Conservation (phyloP, 1,140 invertebrate genomes). For the Hylaeus anthracinus region DNA sequence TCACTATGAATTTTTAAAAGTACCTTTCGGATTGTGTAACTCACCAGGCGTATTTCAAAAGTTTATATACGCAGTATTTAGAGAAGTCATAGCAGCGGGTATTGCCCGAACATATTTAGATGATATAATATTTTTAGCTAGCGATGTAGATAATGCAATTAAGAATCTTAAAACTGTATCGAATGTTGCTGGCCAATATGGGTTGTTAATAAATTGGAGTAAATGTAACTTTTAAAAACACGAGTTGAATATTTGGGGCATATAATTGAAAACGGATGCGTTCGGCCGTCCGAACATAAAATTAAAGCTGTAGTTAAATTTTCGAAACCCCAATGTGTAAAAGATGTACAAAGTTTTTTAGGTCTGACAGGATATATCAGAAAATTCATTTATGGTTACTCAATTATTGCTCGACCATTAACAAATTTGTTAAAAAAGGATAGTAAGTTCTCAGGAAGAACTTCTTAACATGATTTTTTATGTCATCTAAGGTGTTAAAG, state of each 20-base stretch:
- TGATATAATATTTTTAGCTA: constrained; percentile 32
- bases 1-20: too few species aligned
- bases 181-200: background rate
- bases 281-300: constrained; percentile 10
- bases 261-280: constrained; percentile 10
- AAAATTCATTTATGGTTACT: background rate
- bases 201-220: constrained; percentile 33
- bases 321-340: background rate
- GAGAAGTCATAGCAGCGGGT: background rate
- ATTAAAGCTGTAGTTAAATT: constrained; percentile 11
- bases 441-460: background rate
- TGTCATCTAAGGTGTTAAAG: background rate
- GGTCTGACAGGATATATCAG: constrained; percentile 20
- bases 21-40: background rate
- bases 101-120: constrained; percentile 35
- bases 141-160: background rate
- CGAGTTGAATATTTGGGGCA: constrained; percentile 26
- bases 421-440: background rate
- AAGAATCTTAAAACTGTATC: constrained; percentile 2
- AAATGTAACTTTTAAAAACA: constrained; percentile 18
- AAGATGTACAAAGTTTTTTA: constrained; percentile 24
- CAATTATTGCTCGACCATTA: background rate
- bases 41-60: constrained; percentile 38
- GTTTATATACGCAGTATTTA: constrained; percentile 35
- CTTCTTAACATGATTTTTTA: background rate